Evolutionary conservation across 2,888 invertebrate genomes (phyloP).

Genomic region (Bimastos eiseni): DNA sequence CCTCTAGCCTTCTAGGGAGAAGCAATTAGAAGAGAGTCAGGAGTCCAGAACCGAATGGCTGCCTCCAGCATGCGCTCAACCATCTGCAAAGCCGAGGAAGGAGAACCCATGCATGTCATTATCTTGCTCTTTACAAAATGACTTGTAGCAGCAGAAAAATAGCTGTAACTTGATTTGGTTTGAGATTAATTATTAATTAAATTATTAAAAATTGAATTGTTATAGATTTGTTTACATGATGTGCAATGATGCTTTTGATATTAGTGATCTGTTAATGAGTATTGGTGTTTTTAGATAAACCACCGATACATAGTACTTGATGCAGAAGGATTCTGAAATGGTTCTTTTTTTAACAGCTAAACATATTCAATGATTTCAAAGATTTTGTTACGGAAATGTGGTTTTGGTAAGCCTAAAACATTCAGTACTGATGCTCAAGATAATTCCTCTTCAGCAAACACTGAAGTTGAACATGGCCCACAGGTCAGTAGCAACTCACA

Average conservation of each 20-base stretch:
- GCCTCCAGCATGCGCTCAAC: too few relatives aligned
- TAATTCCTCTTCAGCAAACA: background rate
- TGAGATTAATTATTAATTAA: background rate
- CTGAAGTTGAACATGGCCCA: background rate
- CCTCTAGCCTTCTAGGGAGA: too few relatives aligned
- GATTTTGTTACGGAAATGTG: conserved; percentile 13
- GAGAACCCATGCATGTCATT: too few relatives aligned
- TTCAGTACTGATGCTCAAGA: background rate
- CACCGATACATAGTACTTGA: background rate
- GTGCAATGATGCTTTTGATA: background rate
- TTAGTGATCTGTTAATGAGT: background rate
- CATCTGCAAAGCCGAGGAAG: too few relatives aligned
- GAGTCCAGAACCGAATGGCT: too few relatives aligned
- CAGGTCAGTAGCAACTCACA: background rate
- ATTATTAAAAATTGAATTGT: background rate
- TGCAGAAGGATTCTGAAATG: background rate
- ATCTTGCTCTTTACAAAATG: too few relatives aligned
- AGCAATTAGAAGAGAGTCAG: too few relatives aligned
- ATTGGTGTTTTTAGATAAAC: background rate
- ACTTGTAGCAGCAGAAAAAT: too few relatives aligned
- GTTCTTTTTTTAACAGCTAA: background rate
- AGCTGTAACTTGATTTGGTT: background rate
- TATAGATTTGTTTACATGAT: background rate
- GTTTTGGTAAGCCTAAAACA: background rate
- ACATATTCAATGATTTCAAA: conserved; percentile 13